These are phyloP conservation scores for Apaloderma vittatum DNA, from an alignment of 2,113 vertebrate species.

Conservation along the genomic window DNA sequence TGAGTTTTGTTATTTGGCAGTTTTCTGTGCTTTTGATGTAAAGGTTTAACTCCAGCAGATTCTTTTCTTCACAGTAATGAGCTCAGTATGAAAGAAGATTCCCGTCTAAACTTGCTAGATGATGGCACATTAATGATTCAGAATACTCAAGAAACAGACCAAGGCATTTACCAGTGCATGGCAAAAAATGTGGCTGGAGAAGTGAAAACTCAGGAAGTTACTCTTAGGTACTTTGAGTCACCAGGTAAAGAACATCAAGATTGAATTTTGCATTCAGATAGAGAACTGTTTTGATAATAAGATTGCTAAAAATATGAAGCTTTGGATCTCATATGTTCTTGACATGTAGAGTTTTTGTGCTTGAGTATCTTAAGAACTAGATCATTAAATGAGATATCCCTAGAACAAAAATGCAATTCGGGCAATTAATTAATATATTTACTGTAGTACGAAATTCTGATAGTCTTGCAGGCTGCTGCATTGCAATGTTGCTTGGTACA, in stretches of 20 bases:
- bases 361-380: background rate
- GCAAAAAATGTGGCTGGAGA: slow-evolving; percentile 96
- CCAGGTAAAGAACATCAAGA: slow-evolving; percentile 82
- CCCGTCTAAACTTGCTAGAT: slow-evolving; percentile 93
- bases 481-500: background rate
- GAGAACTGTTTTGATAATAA: background rate
- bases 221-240: slow-evolving; percentile 92
- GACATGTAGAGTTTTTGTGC: background rate
- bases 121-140: slow-evolving; percentile 98
- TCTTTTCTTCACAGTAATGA: slow-evolving; percentile 82
- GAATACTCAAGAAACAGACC: slow-evolving; percentile 93
- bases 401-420: background rate
- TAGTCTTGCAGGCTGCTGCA: background rate
- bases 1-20: background rate
- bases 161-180: slow-evolving; percentile 98
- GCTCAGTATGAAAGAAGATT: slow-evolving; percentile 94
- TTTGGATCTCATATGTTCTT: background rate
- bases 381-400: background rate
- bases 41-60: background rate
- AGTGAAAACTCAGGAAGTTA: slow-evolving; percentile 95
- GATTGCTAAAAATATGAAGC: background rate
- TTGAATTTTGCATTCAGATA: background rate
- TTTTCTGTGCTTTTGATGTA: slow-evolving; percentile 1
- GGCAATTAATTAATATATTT: background rate
- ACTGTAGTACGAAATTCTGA: background rate